Evolutionary conservation across 2,113 vertebrate genomes (phyloP), one percentile per base, ranked within the genome.

Genomic region (Syngnathoides biaculeatus): DNA sequence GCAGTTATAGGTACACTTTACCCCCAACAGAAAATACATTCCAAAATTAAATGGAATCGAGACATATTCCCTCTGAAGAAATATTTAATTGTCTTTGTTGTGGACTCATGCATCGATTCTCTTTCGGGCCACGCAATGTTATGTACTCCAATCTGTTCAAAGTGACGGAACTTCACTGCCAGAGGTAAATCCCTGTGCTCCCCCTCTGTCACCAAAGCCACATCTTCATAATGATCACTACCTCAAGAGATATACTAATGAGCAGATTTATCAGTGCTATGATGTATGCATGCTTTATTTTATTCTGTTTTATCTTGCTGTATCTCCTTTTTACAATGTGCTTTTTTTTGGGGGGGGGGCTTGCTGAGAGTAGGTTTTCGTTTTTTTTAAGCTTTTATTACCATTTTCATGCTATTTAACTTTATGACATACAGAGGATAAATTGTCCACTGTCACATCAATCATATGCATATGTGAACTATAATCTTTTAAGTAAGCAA

Each of bases 171-270:
- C 59, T 75, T 42, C 42, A 11, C 50, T 84, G 27, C 69, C 64
- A 53, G 56, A 72, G 69, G 50, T 63, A 50, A 50, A 57, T 78
- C 71, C 66, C 71, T 17, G 19, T 57, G 64, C 65, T 64, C 64
- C 64, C 57, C 47, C 68, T 68, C 66, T 63, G 68, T 77, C 81
- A 82, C 81, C 68, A 72, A 69, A 63, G 30, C 73, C n/a, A 72
- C 87, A 80, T 75, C 84, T 86, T 89, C 89, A 88, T 90, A 80
- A 90, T 89, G 63, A 62, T 62, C 60, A 27, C 26, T 22, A 62
- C 39, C 60, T 43, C 39, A 65, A 61, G 38, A 69, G 73, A 81
- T 89, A 65, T 79, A 83, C 84, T 87, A 88, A 90, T 89, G 75
- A 89, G 84, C 68, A 63, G 72, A 87, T 89, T 84, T 82, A 86